These are phyloP conservation scores for Cyanoramphus novaezelandiae DNA, from an alignment of 2,113 vertebrate species.

Conservation along the genomic window DNA sequence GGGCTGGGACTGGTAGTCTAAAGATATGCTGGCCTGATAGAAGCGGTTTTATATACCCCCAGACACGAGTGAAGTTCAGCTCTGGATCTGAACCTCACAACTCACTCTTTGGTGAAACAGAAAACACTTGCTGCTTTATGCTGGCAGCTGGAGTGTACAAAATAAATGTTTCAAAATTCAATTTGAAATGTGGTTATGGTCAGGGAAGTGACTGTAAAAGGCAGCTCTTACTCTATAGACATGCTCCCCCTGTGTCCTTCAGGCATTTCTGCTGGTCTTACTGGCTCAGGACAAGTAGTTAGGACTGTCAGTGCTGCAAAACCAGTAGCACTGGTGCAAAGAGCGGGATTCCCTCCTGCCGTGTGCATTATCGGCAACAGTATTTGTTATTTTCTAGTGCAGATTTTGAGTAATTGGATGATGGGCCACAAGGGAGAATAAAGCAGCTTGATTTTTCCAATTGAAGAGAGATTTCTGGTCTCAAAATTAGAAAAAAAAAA, in stretches of 20 bases:
- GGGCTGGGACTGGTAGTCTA: background rate
- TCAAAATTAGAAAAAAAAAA: background rate
- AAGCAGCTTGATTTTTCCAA: background rate
- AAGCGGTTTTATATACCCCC: background rate
- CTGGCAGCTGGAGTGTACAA: background rate
- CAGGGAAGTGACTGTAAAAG: background rate
- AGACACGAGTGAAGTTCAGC: background rate
- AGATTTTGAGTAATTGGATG: background rate
- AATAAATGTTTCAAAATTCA: background rate
- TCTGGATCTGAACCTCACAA: background rate
- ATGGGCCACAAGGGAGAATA: background rate
- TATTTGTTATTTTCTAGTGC: background rate
- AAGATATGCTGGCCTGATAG: background rate
- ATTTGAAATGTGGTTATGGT: background rate
- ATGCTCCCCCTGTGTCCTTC: background rate
- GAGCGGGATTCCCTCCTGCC: background rate
- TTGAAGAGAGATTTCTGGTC: background rate
- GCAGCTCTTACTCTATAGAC: background rate
- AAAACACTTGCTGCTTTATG: background rate
- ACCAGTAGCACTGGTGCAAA: background rate
- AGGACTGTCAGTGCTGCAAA: background rate
- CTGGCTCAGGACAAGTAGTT: background rate
- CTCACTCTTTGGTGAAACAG: background rate
- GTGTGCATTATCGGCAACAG: background rate
- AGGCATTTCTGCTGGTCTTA: background rate